Percentiles rank a stretch among this genome's conserved stretches.
These are phyloP conservation scores for Stenichneumon culpator DNA, from an alignment of 2,888 invertebrate species.

Conservation along the genomic window DNA sequence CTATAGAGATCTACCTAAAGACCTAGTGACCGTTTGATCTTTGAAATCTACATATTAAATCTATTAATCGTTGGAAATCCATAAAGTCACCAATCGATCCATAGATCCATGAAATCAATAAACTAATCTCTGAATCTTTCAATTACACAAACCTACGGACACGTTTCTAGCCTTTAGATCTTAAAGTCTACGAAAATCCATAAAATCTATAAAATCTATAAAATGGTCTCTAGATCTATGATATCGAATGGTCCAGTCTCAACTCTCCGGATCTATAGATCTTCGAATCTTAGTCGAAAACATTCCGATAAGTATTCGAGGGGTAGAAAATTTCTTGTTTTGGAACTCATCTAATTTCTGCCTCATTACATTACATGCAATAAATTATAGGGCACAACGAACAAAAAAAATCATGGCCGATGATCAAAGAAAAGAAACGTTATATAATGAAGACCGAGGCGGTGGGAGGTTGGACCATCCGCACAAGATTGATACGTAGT, in stretches of 20 bases:
- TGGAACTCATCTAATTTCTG: background rate
- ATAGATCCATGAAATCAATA: no score
- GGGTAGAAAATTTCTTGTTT: background rate
- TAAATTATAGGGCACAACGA: constrained; percentile 8
- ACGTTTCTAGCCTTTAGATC: background rate
- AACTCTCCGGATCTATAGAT: background rate
- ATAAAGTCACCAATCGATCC: no score
- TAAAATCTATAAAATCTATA: no score
- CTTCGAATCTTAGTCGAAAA: background rate
- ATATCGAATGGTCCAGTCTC: no score
- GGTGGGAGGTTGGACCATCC: constrained; percentile 26
- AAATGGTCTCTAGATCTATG: no score
- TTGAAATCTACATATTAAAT: no score
- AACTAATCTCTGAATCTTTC: no score
- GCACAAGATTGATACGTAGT: constrained; percentile 58
- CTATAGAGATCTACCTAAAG: no score
- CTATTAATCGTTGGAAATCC: background rate
- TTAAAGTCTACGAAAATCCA: background rate
- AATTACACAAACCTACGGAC: background rate
- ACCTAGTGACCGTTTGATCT: no score
- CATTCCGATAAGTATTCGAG: background rate
- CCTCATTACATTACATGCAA: background rate
- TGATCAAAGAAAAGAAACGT: constrained; percentile 42
- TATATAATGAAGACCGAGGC: constrained; percentile 25
- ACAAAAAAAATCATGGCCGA: constrained; percentile 8